Base-by-base conservation (phyloP, 92 coral and sea anemone genomes). In the Zoanthus solanderi region DNA sequence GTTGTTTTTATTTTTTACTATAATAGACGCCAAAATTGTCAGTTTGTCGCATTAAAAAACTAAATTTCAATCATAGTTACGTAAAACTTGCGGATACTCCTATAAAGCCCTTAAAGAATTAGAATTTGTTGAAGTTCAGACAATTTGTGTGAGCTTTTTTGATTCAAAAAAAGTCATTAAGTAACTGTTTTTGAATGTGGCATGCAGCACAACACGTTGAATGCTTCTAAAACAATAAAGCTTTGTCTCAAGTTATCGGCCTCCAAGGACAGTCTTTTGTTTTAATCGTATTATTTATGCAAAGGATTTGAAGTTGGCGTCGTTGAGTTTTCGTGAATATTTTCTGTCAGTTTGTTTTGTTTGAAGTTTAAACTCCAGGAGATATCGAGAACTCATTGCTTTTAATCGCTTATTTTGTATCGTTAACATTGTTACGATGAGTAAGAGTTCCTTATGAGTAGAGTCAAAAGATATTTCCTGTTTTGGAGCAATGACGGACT, bases 241-340 rank as follows among this genome's bases (percentile, higher is more conserved):
- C 85, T 81, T 81, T 81, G 75, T 81, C 29, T 48, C 18, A 23
- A 31, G 11, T 65, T 53, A 63, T n/a, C 2, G 75, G 75, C 63
- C 75, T 71, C 85, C 23, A 47, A 81, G 61, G 75, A 66, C 74
- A 23, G 6, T 47, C 75, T 18, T 65, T 81, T 81, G 85, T 81
- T 66, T 12, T 46, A 17, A 5, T 32, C 16, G 18, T 8, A 45
- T 14, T 81, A 66, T 81, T 81, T 81, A 81, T 81, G 85, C 75
- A 45, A 81, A 81, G 28, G 15, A 61, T 50, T 63, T 67, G 76
- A 67, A 29, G 31, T 81, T 63, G 76, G 85, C 85, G 85, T 81
- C 85, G 14, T 30, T 56, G 82, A 54, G 34, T 42, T 46, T 44
- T 77, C 23, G 7, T 13, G 12, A 48, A 15, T 54, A 29, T 31